Conservation (phyloP, 2,888 invertebrate genomes). For the Netelia virgata region DNA sequence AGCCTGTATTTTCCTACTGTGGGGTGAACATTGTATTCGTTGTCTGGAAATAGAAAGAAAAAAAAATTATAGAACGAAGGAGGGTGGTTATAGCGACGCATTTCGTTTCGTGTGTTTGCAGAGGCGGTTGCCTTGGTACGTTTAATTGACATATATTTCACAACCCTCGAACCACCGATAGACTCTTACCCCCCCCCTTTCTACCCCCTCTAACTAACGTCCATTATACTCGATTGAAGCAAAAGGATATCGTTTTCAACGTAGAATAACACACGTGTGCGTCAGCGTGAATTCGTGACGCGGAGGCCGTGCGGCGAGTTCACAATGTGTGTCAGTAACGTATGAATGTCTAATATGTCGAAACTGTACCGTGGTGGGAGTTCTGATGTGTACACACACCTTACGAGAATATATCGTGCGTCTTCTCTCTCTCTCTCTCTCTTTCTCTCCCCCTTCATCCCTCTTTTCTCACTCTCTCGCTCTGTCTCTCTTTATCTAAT, state of each 20-base stretch:
- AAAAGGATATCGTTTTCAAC: not conserved
- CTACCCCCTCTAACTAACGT: not conserved
- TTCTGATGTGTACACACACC: not conserved
- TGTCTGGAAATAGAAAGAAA: not conserved
- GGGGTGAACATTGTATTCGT: not conserved
- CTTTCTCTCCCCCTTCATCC: not conserved
- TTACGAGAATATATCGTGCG: not conserved
- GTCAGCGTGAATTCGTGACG: conserved; percentile 59
- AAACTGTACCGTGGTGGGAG: conserved; percentile 32
- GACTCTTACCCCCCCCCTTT: not conserved
- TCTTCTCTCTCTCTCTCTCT: not conserved
- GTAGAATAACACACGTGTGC: conserved; percentile 26
- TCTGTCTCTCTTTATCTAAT: conserved; percentile 7
- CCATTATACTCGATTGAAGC: conserved; percentile 31
- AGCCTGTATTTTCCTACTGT: no score
- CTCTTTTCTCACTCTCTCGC: no score
- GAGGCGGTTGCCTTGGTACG: conserved; percentile 1
- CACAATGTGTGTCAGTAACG: conserved; percentile 32
- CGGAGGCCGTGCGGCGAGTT: conserved; percentile 21
- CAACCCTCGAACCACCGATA: not conserved
- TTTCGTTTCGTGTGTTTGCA: conserved; percentile 5
- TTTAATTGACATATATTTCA: conserved; percentile 17
- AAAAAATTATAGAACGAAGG: not conserved
- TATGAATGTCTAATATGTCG: conserved; percentile 29
- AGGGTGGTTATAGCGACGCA: conserved; percentile 9